Base-by-base conservation (phyloP, 2,888 invertebrate species). In the Noctua janthina region DNA sequence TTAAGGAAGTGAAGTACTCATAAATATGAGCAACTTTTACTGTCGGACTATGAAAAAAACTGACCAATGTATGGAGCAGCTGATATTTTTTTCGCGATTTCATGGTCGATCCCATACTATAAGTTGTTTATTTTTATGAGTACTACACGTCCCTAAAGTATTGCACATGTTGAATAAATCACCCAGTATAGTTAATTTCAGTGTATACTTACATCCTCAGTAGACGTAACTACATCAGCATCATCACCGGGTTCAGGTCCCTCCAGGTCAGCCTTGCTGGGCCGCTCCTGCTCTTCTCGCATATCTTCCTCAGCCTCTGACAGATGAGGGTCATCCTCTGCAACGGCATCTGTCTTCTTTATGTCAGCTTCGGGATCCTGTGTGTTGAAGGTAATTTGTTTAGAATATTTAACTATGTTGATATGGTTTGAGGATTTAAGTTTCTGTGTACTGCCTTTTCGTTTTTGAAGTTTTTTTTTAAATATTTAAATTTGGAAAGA, bases 271-370 rank as follows among this genome's bases (percentile, higher is more conserved):
- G 93, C 91, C 90, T 93, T 94, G 85, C 91, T 88, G 56, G 89
- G 97, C 97, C 96, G 84, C 69, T 88, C 88, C 15, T 54, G 79
- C 39, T 87, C 89, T n/a, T 66, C 82, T 0, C 78, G 88, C 11
- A 39, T 77, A 23, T 93, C 95, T 11, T 88, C 94, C 67, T 94
- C 95, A n/a, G 89, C 94, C 5, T 96, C 96, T 1, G 95, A 95
- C 78, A 94, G 94, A 88, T 95, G 96, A 13, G 95, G 95, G 70
- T 98, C 97, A 91, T 98, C 98, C 84, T 98, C 97, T 70, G 97
- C 97, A 51, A 97, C 92, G 71, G 97, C 98, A 94, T 98, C 98
- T 76, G 98, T 98, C 96, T 98, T 98, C 95, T 98, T 98, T 39
- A 97, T 94, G 64, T 97, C 97, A 43, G 93, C 96, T 51, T 97